Conservation (phyloP, 2,113 vertebrate genomes). For the Vombatus ursinus region DNA sequence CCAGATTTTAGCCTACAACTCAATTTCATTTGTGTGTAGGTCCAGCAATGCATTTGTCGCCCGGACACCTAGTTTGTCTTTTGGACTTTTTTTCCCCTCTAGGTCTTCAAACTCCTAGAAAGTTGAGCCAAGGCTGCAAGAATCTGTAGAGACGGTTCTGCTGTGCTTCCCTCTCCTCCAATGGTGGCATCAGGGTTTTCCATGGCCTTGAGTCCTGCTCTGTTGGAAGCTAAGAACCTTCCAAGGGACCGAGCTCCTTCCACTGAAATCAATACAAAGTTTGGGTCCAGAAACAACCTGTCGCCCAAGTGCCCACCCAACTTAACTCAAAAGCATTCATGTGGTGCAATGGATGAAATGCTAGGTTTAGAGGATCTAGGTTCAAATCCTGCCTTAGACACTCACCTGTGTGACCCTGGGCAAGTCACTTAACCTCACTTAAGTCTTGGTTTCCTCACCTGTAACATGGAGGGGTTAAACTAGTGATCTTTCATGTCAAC, state of each 20-base stretch:
- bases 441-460: background rate
- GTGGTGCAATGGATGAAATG: background rate
- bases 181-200: background rate
- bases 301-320: background rate
- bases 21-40: background rate
- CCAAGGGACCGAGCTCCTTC: background rate
- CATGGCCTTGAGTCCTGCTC: background rate
- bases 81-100: background rate
- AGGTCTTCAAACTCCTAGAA: conserved; percentile 19
- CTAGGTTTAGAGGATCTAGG: background rate
- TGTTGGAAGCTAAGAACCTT: background rate
- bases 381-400: background rate
- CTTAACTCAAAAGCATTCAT: background rate
- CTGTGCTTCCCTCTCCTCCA: background rate
- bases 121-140: background rate
- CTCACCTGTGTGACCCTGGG: background rate
- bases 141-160: background rate
- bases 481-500: background rate
- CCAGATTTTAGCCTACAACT: background rate
- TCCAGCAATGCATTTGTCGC: conserved; percentile 20
- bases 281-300: background rate
- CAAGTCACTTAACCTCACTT: background rate
- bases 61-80: conserved; percentile 21
- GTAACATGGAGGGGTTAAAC: background rate
- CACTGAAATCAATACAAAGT: background rate